phyloP scores from a whole-genome alignment of 2,797 vertebrate genomes.

The Pangasius mekongensis region DNA sequence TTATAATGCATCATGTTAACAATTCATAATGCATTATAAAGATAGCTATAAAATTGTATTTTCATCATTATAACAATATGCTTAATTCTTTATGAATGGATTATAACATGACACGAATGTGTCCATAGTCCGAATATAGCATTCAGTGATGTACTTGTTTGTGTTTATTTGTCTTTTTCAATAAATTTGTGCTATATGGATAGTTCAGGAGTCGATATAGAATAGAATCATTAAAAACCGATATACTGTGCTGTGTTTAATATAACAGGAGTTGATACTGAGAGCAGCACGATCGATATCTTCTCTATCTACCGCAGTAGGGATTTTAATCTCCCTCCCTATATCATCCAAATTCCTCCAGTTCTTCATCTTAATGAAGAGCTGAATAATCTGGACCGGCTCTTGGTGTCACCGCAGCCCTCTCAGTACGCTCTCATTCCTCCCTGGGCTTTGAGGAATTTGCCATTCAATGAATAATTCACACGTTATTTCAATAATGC shows the following conservation, averaged over 20 bases:
- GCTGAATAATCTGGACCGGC: constrained; percentile 14
- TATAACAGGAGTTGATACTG: background rate
- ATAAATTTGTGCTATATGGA: background rate
- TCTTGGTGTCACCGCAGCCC: constrained; percentile 19
- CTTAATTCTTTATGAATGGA: too few species aligned
- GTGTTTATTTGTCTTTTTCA: background rate
- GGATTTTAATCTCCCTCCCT: background rate
- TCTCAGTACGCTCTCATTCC: background rate
- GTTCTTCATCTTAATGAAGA: background rate
- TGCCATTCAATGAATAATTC: constrained; percentile 46
- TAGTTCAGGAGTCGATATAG: background rate
- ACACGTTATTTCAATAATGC: constrained; percentile 48
- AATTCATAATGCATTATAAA: background rate
- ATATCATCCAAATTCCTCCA: constrained; percentile 8
- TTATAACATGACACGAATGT: background rate
- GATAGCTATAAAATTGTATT: background rate
- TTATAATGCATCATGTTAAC: background rate
- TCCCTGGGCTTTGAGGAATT: constrained; percentile 41
- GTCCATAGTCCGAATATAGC: background rate
- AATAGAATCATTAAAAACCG: background rate
- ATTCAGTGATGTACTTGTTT: background rate
- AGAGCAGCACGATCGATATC: background rate
- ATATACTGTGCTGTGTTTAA: background rate
- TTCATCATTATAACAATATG: background rate
- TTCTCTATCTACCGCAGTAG: background rate